Percentiles rank a stretch among this genome's conserved stretches.
Evolutionary conservation across 2,888 invertebrate genomes (phyloP).

Genomic region (Meandrusa payeni): DNA sequence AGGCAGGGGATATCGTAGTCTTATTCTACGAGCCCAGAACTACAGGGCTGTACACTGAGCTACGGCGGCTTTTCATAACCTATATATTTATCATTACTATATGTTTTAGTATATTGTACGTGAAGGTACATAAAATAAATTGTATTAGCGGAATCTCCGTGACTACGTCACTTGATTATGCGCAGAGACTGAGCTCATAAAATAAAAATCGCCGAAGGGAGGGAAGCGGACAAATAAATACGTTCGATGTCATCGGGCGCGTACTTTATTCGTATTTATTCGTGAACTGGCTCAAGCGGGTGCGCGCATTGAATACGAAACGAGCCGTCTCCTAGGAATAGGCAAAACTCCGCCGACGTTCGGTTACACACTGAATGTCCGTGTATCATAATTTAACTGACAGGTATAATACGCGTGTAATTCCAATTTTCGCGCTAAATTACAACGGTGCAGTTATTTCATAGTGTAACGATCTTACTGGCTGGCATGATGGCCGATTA

Average conservation of each 20-base stretch:
- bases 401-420: conserved; percentile 31
- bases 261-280: conserved; percentile 15
- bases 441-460: conserved; percentile 25
- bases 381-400: conserved; percentile 24
- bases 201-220: neutral
- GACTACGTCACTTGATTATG: neutral
- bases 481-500: neutral
- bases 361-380: neutral
- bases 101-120: no score
- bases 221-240: conserved; percentile 20
- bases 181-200: neutral
- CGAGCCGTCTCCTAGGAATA: conserved; percentile 13
- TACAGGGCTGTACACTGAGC: no score
- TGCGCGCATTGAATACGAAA: conserved; percentile 20
- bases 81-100: no score
- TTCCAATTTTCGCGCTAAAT: conserved; percentile 22
- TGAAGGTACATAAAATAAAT: no score
- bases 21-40: no score
- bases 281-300: conserved; percentile 7
- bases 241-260: conserved; percentile 14
- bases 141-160: no score
- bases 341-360: conserved; percentile 5
- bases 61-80: no score
- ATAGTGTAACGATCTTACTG: conserved; percentile 5
- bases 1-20: no score